Evolutionary conservation across 2,797 vertebrate species (phyloP), one percentile per base, ranked within the genome.

Genomic region (Labroides dimidiatus): DNA sequence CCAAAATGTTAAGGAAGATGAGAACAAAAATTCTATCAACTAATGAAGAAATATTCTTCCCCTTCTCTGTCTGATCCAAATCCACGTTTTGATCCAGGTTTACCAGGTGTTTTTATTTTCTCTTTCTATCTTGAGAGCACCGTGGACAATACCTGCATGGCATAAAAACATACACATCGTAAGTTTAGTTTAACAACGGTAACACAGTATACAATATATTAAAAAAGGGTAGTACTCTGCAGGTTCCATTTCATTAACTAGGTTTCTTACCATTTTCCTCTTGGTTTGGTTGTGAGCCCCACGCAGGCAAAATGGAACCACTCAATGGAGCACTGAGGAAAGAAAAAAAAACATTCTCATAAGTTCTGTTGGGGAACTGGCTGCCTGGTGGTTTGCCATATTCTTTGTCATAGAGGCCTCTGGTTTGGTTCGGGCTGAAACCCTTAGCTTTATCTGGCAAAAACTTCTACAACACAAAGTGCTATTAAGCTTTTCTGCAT

Each of bases 281-380:
- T 95, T 67, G 98, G 98, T 90, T 99, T 99, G 87, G 96, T 98
- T 27, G 96, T 96, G 85, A 99, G 93, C 72, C 97, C 96, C 79
- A 99, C 97, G 69, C 98, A 99, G 75, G 98, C 96, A 86, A 99
- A 99, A 93, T 99, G 98, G 93, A 99, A 99, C 98, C 98, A 99
- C 86, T 99, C 98, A 39, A 99, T 99, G 84, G 97, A 98, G 89
- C 98, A 99, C 98, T 99, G 89, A 15, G 45, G 37, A 62, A 64
- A 72, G 14, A 72, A 39, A 12, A 2, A 2, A 14, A 14, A 39
- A 14, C 12, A 14, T 39, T 39, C 13, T 33, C 8, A 15, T 21
- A 78, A 4, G 11, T 16, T 23, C 16, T 16, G 21, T 13, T 24
- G 4, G 6, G 20, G 20, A 20, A 20, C 10, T 21, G 11, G 3